Evolutionary conservation across 1,140 invertebrate species (phyloP), one percentile per base, ranked within the genome.

Genomic region (Zaprionus capensis): DNA sequence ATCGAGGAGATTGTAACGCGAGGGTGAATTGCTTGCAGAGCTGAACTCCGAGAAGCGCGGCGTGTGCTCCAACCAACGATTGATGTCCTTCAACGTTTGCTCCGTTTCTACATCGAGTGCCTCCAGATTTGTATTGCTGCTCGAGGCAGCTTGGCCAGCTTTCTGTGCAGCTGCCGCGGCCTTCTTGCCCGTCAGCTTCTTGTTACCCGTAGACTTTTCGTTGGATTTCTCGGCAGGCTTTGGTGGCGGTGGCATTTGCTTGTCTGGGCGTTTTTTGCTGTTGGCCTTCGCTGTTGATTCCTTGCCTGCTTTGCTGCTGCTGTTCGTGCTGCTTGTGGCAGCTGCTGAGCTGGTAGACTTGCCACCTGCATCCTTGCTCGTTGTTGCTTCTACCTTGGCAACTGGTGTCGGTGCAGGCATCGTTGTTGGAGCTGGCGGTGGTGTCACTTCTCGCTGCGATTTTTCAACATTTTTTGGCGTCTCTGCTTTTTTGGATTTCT

Each of bases 71-170:
- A 98, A 92, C 96, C 96, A 97, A 86, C 97, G 97, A 83, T 96
- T 97, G 24, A 98, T 97, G 91, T 97, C 97, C 94, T 97, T 97
- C 5, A 97, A 93, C 22, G 96, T 97, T 93, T 97, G 96, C 92
- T 97, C 96, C 0, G 96, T 96, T 4, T 96, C 96, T 77, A 96
- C 93, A 84, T 95, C 95, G 4, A 98, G 93, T 1, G 96, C 97
- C 87, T 97, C 96, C 66, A 97, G 95, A 9, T 95, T 95, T 7
- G 95, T 94, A 75, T 94, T 94, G 81, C 94, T 95, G 80, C 94
- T 76, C 71, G 88, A 79, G 46, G 72, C 44, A 1, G 71, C 70
- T 64, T 67, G 58, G 0, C 61, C 72, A 0, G 78, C 76, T 53
- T 82, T 88, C 2, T 82, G 79, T n/a, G 66, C 79, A 0, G 71